Percentiles rank a stretch among this genome's conserved stretches.
Evolutionary conservation across 2,797 vertebrate species (phyloP).

Genomic region (Coracias cyanogaster): DNA sequence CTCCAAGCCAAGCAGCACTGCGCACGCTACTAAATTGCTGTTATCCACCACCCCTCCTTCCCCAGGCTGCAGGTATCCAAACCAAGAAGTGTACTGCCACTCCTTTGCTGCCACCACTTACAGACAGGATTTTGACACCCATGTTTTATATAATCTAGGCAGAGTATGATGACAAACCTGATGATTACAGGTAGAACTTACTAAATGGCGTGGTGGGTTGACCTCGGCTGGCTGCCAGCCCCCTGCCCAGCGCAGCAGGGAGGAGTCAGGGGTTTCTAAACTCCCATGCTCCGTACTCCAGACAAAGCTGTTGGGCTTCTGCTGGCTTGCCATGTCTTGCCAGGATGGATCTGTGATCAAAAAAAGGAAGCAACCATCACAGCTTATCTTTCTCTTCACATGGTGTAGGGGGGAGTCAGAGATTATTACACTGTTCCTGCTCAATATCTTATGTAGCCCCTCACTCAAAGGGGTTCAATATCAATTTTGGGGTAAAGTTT

Average conservation of each 20-base stretch:
- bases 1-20: not conserved
- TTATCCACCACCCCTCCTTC: not conserved
- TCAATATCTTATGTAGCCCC: not conserved
- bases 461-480: not conserved
- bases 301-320: not conserved
- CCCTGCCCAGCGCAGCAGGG: not conserved
- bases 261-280: not conserved
- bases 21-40: not conserved
- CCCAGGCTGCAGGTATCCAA: not conserved
- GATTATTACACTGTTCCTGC: not conserved
- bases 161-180: not conserved
- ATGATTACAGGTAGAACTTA: not conserved
- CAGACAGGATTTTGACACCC: not conserved
- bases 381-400: not conserved
- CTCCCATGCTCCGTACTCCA: fast-evolving
- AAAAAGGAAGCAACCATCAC: not conserved
- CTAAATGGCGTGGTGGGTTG: not conserved
- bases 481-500: not conserved
- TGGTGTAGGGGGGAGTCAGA: not conserved
- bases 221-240: not conserved
- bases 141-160: not conserved
- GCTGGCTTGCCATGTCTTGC: not conserved
- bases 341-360: not conserved
- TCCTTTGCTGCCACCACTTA: not conserved
- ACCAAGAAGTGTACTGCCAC: fast-evolving